Conservation (phyloP, 2,888 invertebrate species). For the Lycia hirtaria region DNA sequence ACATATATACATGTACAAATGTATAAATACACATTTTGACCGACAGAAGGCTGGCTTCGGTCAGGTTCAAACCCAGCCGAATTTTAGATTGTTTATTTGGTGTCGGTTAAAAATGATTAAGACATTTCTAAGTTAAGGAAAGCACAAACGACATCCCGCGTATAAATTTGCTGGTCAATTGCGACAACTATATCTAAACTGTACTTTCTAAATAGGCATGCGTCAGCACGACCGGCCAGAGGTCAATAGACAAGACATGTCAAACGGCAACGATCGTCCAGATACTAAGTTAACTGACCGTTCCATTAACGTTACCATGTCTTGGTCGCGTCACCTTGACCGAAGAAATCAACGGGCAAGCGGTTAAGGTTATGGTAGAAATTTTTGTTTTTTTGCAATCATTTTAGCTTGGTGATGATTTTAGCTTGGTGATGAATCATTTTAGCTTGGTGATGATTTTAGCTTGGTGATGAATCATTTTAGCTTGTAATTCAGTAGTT, state of each 20-base stretch:
- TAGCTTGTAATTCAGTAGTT: no score
- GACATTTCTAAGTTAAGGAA: no score
- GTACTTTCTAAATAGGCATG: constrained; percentile 37
- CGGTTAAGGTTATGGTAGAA: constrained; percentile 8
- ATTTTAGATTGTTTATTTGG: no score
- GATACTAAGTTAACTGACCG: constrained; percentile 15
- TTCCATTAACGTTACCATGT: constrained; percentile 19
- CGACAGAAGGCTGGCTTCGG: no score
- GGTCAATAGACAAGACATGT: constrained; percentile 34
- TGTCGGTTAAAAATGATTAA: no score
- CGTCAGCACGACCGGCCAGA: constrained; percentile 20
- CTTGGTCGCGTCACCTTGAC: constrained; percentile 18
- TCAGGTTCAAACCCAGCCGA: no score
- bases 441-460: not conserved
- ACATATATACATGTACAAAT: no score
- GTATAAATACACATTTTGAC: no score
- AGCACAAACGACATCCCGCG: no score
- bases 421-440: not conserved
- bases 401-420: not conserved
- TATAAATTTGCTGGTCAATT: not conserved
- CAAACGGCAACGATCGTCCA: constrained; percentile 14
- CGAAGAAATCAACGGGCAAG: constrained; percentile 19
- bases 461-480: not conserved
- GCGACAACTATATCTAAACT: no score
- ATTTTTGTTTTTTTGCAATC: constrained; percentile 1